These are phyloP conservation scores for Pseudoatta argentina DNA, from an alignment of 1,140 invertebrate species.

Conservation along the genomic window DNA sequence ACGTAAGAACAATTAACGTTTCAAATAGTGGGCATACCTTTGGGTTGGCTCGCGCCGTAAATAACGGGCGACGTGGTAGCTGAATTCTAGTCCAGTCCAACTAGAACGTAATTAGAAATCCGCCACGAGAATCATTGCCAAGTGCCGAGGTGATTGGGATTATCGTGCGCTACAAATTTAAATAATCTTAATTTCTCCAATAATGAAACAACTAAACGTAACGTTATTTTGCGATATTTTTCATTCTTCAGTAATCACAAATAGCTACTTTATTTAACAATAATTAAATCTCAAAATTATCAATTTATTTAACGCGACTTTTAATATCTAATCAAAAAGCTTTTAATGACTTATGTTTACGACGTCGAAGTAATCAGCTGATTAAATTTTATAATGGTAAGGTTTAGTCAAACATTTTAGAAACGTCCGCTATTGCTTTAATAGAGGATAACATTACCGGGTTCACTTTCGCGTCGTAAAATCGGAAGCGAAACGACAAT, in stretches of 20 bases:
- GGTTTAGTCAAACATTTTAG: not conserved
- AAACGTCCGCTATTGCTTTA: not conserved
- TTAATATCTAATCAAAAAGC: not conserved
- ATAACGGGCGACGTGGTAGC: constrained; percentile 47
- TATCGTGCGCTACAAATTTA: constrained; percentile 49
- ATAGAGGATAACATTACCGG: not conserved
- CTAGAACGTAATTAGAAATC: constrained; percentile 65
- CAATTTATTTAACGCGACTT: not conserved
- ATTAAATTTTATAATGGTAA: not conserved
- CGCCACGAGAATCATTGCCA: constrained; percentile 62
- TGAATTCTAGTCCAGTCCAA: constrained; percentile 59
- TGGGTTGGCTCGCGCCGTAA: constrained; percentile 55
- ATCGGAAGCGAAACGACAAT: constrained; percentile 41
- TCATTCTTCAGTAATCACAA: not conserved
- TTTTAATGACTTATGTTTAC: not conserved
- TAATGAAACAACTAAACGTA: not conserved
- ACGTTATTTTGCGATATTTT: not conserved
- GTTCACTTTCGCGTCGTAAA: constrained; percentile 43
- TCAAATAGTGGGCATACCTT: constrained; percentile 37
- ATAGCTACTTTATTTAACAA: not conserved
- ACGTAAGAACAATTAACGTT: constrained; percentile 49
- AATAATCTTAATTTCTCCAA: constrained; percentile 37
- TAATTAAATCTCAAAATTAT: constrained; percentile 2
- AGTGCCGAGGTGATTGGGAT: constrained; percentile 48
- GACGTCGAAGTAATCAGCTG: not conserved